Evolutionary conservation across 2,113 vertebrate species (phyloP).

Genomic region (Abramis brama): DNA sequence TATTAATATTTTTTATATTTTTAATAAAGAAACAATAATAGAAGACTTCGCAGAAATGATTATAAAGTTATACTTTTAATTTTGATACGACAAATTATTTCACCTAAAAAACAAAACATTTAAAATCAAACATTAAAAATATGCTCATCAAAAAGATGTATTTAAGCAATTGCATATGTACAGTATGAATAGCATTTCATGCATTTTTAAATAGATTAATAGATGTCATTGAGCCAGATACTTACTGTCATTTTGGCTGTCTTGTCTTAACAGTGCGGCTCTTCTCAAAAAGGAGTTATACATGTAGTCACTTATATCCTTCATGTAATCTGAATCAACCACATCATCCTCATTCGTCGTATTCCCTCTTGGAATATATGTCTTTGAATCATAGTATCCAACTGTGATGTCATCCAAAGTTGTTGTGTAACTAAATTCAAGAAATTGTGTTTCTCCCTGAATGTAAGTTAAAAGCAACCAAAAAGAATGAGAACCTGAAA

Average conservation of each 20-base stretch:
- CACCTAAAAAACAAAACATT: too few species aligned
- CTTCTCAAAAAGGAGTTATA: not conserved
- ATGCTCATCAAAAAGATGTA: not conserved
- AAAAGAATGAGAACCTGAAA: slow-evolving; percentile 11
- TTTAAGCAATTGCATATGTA: not conserved
- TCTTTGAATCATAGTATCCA: not conserved
- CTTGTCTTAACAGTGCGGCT: not conserved
- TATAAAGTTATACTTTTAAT: too few species aligned
- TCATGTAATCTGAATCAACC: not conserved
- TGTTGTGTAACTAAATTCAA: not conserved
- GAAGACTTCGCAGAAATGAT: too few species aligned
- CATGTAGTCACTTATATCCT: not conserved
- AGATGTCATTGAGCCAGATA: not conserved
- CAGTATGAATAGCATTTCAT: not conserved
- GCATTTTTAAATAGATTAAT: too few species aligned
- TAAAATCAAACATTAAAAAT: too few species aligned
- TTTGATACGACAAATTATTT: too few species aligned
- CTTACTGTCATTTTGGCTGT: not conserved
- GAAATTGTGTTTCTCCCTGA: not conserved
- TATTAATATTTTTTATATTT: not conserved
- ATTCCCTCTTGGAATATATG: not conserved
- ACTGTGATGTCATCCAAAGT: slow-evolving; percentile 27
- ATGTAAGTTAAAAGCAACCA: not conserved
- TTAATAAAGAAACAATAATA: too few species aligned
- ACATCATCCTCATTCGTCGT: not conserved